Conservation (phyloP, 2,888 invertebrate species). For the Diaprepes abbreviatus region DNA sequence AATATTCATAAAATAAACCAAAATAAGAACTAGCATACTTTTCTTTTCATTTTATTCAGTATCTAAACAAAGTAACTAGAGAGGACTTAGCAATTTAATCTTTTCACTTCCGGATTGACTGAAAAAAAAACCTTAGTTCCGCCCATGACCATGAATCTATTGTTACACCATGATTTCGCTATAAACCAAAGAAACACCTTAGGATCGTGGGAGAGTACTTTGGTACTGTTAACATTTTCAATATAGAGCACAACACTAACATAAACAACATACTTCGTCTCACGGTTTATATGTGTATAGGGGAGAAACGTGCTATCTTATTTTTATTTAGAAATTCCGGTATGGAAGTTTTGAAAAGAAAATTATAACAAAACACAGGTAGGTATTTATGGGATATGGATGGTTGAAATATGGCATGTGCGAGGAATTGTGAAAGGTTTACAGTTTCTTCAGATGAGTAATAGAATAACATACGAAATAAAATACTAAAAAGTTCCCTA, state of each 20-base stretch:
- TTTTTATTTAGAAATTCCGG: neutral
- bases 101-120: slow-evolving; percentile 10
- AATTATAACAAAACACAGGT: slow-evolving; percentile 14
- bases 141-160: slow-evolving; percentile 20
- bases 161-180: slow-evolving; percentile 31
- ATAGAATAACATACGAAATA: too few relatives aligned
- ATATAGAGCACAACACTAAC: neutral
- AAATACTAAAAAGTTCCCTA: too few relatives aligned
- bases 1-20: too few relatives aligned
- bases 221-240: neutral
- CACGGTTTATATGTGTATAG: neutral
- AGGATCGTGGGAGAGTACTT: slow-evolving; percentile 28
- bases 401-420: slow-evolving; percentile 6
- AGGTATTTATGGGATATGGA: slow-evolving; percentile 7
- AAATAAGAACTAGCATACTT: too few relatives aligned
- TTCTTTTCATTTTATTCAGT: too few relatives aligned
- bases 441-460: too few relatives aligned
- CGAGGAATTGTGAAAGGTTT: slow-evolving; percentile 3
- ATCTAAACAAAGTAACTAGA: neutral
- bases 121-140: slow-evolving; percentile 12
- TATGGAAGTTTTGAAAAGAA: neutral
- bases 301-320: neutral
- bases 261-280: neutral
- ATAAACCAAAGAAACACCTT: slow-evolving; percentile 26
- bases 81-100: neutral